Evolutionary conservation across 92 coral and sea anemone species (phyloP).

Genomic region (Heliopora coerulea): DNA sequence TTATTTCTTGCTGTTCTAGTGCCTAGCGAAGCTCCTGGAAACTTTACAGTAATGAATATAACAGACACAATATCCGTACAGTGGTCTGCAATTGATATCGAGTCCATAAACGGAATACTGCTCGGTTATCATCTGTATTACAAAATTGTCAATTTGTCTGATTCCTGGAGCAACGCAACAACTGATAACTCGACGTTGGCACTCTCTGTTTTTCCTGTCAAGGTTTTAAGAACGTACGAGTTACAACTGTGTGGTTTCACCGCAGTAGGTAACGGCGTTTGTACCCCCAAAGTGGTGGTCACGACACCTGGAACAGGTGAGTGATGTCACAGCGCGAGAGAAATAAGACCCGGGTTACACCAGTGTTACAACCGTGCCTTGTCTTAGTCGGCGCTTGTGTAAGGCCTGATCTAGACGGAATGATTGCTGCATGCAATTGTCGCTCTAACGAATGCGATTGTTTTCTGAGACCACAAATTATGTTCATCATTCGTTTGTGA

Average conservation of each 20-base stretch:
- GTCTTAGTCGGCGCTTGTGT: too few species aligned
- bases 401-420: too few species aligned
- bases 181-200: neutral
- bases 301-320: neutral
- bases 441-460: too few species aligned
- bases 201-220: neutral
- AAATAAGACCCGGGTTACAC: too few species aligned
- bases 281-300: neutral
- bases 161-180: neutral
- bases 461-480: too few species aligned
- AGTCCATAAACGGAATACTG: neutral
- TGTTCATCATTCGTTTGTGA: too few species aligned
- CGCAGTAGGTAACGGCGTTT: neutral
- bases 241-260: conserved; percentile 3
- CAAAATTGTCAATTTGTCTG: neutral
- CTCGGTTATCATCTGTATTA: neutral
- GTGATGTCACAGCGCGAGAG: too few species aligned
- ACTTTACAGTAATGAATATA: neutral
- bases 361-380: too few species aligned
- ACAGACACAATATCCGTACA: neutral
- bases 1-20: too few species aligned
- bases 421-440: too few species aligned
- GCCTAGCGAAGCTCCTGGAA: conserved; percentile 4
- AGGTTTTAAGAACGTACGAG: conserved; percentile 3
- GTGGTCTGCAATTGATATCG: conserved; percentile 3